Conservation (phyloP, 2,797 vertebrate genomes). For the Lagocephalus sceleratus region DNA sequence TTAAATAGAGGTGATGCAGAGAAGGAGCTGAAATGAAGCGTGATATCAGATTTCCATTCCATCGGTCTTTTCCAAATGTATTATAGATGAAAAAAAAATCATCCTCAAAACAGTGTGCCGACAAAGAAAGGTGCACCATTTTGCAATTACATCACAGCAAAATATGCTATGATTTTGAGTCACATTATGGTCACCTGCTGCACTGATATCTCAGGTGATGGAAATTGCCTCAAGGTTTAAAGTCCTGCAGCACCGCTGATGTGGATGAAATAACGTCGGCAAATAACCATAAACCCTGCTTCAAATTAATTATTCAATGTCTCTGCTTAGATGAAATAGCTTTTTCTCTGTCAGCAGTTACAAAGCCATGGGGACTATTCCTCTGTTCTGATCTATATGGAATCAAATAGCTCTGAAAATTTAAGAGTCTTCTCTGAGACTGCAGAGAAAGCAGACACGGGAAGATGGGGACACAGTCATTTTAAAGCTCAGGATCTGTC, state of each 20-base stretch:
- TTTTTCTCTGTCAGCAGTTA: constrained; percentile 45
- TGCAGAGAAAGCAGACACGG: constrained; percentile 23
- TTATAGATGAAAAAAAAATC: no score
- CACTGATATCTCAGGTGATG: no score
- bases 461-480: constrained; percentile 23
- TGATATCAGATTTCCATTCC: neutral
- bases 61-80: no score
- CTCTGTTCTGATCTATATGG: constrained; percentile 46
- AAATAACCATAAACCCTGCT: constrained; percentile 50
- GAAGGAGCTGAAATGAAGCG: constrained; percentile 7
- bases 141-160: neutral
- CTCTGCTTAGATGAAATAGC: constrained; percentile 28
- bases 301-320: constrained; percentile 64
- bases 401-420: constrained; percentile 54
- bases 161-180: no score
- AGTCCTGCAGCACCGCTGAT: constrained; percentile 1
- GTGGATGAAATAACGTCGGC: constrained; percentile 55
- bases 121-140: neutral
- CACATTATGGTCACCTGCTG: no score
- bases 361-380: constrained; percentile 30
- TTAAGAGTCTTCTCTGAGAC: constrained; percentile 22
- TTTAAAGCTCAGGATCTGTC: constrained; percentile 42
- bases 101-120: neutral
- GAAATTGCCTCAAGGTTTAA: neutral
- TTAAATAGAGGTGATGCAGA: constrained; percentile 10